These are phyloP conservation scores for Galaxias olidus DNA, from an alignment of 2,797 vertebrate species.

Conservation along the genomic window DNA sequence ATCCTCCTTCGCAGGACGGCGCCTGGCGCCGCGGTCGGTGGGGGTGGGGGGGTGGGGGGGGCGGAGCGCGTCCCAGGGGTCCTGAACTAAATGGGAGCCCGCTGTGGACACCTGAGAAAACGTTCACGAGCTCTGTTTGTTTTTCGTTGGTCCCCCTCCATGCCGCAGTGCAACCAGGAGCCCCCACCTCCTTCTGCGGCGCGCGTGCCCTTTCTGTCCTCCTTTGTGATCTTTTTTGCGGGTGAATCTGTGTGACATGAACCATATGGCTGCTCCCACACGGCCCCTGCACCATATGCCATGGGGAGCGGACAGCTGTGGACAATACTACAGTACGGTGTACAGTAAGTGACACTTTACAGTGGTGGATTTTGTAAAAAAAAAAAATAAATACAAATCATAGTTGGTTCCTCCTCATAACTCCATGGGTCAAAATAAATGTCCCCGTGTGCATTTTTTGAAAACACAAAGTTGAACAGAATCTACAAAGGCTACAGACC, in stretches of 20 bases:
- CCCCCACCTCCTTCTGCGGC: constrained; percentile 12
- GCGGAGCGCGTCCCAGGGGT: too few species aligned
- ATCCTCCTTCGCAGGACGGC: constrained; percentile 22
- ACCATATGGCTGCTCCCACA: constrained; percentile 34
- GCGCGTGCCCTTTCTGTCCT: constrained; percentile 6
- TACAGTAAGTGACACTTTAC: constrained; percentile 31
- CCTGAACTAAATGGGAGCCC: background rate
- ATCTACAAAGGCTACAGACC: constrained; percentile 42
- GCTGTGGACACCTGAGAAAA: too few species aligned
- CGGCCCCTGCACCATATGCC: constrained; percentile 33
- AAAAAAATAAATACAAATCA: too few species aligned
- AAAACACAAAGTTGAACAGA: too few species aligned
- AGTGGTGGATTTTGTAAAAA: constrained; percentile 1
- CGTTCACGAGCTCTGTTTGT: background rate
- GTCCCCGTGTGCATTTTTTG: too few species aligned
- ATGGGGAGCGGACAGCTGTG: constrained; percentile 34
- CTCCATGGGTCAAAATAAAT: too few species aligned
- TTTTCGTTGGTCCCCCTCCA: background rate
- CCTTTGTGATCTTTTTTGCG: constrained; percentile 11
- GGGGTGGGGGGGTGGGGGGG: too few species aligned
- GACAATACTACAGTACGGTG: constrained; percentile 8
- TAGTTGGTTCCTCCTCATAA: too few species aligned
- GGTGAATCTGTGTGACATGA: constrained; percentile 37
- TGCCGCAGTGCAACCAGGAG: constrained; percentile 25
- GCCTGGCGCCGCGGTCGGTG: too few species aligned